Conservation (phyloP, 2,888 invertebrate species). For the Acronicta aceris region DNA sequence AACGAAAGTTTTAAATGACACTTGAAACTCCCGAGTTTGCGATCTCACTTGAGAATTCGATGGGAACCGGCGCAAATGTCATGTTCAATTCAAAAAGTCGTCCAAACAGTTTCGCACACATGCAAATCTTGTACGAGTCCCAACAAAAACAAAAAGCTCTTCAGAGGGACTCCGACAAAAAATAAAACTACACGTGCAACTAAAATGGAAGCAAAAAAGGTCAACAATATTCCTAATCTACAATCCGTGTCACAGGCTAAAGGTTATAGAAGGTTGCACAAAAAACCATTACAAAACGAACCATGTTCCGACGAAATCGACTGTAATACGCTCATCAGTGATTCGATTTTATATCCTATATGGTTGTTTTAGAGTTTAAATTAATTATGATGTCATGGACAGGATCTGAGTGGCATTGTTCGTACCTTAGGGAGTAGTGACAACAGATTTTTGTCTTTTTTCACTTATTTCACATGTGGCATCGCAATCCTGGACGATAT, state of each 20-base stretch:
- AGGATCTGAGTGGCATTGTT: constrained; percentile 81
- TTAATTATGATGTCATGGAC: constrained; percentile 54
- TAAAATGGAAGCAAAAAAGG: constrained; percentile 84
- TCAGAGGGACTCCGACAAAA: constrained; percentile 72
- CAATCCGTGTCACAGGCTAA: constrained; percentile 89
- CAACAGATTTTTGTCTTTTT: constrained; percentile 87
- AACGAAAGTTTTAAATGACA: constrained; percentile 2
- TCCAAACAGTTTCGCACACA: constrained; percentile 70
- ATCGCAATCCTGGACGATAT: constrained; percentile 88
- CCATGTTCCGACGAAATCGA: constrained; percentile 79
- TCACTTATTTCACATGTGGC: constrained; percentile 86
- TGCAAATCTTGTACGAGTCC: constrained; percentile 77
- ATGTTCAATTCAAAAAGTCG: constrained; percentile 52
- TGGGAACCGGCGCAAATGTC: constrained; percentile 69
- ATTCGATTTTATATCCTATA: constrained; percentile 65
- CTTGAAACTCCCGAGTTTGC: constrained; percentile 20
- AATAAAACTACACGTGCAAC: constrained; percentile 83
- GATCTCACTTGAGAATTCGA: constrained; percentile 58
- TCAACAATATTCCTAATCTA: constrained; percentile 89
- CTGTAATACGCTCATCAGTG: constrained; percentile 67
- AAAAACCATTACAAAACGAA: constrained; percentile 81
- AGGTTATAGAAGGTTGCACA: constrained; percentile 88
- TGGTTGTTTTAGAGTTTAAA: constrained; percentile 65
- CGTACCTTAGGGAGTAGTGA: constrained; percentile 87
- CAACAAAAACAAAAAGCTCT: constrained; percentile 80